A percentile compares a stretch with the other conserved stretches of the same genome.
Conservation (phyloP, 1,140 invertebrate species). For the Drosophila varians region DNA sequence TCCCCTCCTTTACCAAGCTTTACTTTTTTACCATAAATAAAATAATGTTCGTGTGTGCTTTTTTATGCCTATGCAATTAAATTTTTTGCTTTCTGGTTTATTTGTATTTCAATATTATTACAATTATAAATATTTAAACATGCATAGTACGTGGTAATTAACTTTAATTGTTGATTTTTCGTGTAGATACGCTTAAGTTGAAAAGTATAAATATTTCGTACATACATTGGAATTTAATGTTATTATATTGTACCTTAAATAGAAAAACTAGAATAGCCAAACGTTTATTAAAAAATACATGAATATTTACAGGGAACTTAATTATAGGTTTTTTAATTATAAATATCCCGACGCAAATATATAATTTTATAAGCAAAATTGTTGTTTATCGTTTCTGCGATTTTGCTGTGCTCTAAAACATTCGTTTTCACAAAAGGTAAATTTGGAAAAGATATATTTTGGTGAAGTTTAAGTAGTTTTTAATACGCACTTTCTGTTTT, state of each 20-base stretch:
- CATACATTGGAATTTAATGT: constrained; percentile 33
- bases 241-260: constrained; percentile 42
- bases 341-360: constrained; percentile 52
- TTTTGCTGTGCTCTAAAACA: constrained; percentile 23
- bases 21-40: constrained; percentile 53
- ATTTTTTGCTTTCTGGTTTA: constrained; percentile 34
- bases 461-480: not conserved
- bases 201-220: constrained; percentile 70
- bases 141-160: constrained; percentile 71
- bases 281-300: constrained; percentile 49
- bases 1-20: too few relatives aligned
- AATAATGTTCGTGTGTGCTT: constrained; percentile 53
- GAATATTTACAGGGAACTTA: constrained; percentile 71
- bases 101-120: constrained; percentile 61
- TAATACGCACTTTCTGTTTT: not conserved
- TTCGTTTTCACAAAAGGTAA: constrained; percentile 15
- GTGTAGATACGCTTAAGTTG: constrained; percentile 56
- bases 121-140: constrained; percentile 79
- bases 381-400: constrained; percentile 18
- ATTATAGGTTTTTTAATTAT: constrained; percentile 25
- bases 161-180: constrained; percentile 54
- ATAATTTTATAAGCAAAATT: constrained; percentile 47
- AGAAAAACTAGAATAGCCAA: constrained; percentile 44
- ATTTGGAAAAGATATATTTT: constrained; percentile 14
- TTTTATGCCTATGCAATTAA: constrained; percentile 40